phyloP scores from a whole-genome alignment of 2,113 vertebrate species.

The Oophaga pumilio region DNA sequence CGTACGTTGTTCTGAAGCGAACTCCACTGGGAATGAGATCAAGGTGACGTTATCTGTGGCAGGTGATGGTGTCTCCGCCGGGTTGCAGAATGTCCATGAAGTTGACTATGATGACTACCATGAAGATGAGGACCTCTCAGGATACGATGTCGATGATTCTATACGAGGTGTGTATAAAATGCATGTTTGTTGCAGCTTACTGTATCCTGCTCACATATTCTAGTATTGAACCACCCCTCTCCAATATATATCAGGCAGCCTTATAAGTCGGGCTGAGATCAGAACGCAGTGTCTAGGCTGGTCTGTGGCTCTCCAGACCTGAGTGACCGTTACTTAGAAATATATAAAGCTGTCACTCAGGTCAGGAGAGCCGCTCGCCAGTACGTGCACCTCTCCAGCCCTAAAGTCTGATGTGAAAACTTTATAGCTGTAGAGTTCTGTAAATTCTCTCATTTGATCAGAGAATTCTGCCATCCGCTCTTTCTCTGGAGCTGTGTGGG shows the following conservation, averaged over 20 bases:
- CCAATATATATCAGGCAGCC: no score
- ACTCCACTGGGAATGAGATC: background rate
- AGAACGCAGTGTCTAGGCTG: no score
- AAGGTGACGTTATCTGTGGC: slow-evolving; percentile 33
- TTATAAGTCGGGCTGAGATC: no score
- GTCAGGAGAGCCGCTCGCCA: no score
- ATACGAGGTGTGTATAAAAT: slow-evolving; percentile 34
- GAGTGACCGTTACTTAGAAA: no score
- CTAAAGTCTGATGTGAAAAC: background rate
- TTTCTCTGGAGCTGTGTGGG: slow-evolving; percentile 27
- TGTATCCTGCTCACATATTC: no score
- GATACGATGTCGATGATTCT: slow-evolving; percentile 18
- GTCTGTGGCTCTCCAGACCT: no score
- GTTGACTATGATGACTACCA: background rate
- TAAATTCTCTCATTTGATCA: background rate
- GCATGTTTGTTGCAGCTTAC: no score
- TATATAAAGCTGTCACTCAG: no score
- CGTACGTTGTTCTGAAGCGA: background rate
- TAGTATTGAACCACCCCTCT: no score
- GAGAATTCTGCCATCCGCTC: slow-evolving; percentile 1
- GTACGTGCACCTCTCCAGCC: no score
- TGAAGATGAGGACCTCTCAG: slow-evolving; percentile 9
- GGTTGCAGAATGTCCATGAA: background rate
- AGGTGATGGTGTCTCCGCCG: background rate
- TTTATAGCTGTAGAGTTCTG: background rate